Conservation (phyloP, 2,797 vertebrate genomes). For the Choloepus didactylus region DNA sequence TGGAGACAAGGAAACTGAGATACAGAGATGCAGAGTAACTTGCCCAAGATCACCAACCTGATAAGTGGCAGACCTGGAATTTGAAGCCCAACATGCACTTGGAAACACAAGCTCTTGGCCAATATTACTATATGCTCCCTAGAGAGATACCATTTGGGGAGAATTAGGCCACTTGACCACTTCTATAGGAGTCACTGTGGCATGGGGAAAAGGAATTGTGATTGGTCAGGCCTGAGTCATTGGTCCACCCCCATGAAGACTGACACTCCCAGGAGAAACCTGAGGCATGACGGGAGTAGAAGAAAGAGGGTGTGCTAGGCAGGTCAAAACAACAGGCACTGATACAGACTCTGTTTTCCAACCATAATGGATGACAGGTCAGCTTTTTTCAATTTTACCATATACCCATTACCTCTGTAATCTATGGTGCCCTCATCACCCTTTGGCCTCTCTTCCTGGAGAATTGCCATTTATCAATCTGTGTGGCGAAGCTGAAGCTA, state of each 20-base stretch:
- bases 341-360: not conserved
- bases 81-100: not conserved
- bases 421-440: not conserved
- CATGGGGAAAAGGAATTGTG: not conserved
- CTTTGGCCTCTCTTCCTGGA: not conserved
- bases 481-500: not conserved
- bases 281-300: not conserved
- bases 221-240: not conserved
- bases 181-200: not conserved
- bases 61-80: not conserved
- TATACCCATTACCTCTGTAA: not conserved
- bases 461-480: not conserved
- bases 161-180: not conserved
- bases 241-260: fast-evolving
- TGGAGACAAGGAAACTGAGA: not conserved
- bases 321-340: not conserved
- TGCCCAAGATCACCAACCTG: not conserved
- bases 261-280: not conserved
- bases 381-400: not conserved
- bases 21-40: not conserved
- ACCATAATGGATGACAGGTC: no score
- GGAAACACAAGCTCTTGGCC: not conserved
- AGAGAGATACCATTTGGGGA: not conserved
- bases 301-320: not conserved
- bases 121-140: no score